Base-by-base conservation (phyloP, 2,888 invertebrate species). In the Eupithecia insigniata region DNA sequence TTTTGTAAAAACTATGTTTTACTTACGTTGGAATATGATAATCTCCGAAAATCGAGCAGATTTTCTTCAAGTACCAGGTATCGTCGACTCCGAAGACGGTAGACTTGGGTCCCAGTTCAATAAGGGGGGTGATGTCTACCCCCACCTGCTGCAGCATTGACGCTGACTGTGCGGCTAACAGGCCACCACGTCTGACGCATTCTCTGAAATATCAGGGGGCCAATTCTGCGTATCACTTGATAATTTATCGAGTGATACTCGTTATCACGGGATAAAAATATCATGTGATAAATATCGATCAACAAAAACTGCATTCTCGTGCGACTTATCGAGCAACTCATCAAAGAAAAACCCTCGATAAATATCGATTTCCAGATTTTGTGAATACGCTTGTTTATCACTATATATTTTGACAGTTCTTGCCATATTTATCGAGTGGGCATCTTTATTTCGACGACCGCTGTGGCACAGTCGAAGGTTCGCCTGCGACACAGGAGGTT, bases 41-140 rank as follows among this genome's bases (percentile, higher is more conserved):
- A 7, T 86, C 85, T 0, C 85, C 85, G 51, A 88, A 89, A n/a
- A 88, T 83, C 0, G 86, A 85, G 73, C 89, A 89, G 16, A 89
- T 87, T 68, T 88, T 87, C 78, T 86, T 84, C 46, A 89, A 75
- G 46, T 84, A 88, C 82, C 81, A 85, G 0, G 66, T 75, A 61
- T 85, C 87, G 4, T 83, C 78, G 0, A 87, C 76, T 22, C 68
- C 70, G 32, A 75, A 75, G 34, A 77, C 67, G 4, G 77, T 77
- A n/a, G 72, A 75, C 26, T 51, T 69, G 2, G 75, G 72, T 2
- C 72, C 75, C 14, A 77, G 72, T n/a, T 73, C 73, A 7, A 77
- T 65, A 0, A 75, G 58, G 12, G 77, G 77, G 0, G 77, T 75
- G 14, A 75, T 58, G 36, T 77, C 77, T 0, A 77, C 51, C 18